Evolutionary conservation across 2,797 vertebrate genomes (phyloP).

Genomic region (Crax fasciolata): DNA sequence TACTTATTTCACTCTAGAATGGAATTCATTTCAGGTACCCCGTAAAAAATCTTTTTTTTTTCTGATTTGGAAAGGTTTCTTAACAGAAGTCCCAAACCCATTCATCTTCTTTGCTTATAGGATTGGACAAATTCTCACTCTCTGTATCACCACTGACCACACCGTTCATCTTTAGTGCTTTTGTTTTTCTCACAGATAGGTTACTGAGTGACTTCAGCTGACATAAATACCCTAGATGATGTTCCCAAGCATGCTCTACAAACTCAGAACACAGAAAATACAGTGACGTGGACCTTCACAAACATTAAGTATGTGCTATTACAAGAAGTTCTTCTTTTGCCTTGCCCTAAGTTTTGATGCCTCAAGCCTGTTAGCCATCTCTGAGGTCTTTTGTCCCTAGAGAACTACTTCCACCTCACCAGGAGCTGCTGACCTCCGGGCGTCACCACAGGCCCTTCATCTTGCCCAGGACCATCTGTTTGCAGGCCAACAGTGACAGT

Average conservation of each 20-base stretch:
- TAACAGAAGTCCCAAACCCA: neutral
- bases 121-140: neutral
- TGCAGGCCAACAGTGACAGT: neutral
- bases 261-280: neutral
- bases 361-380: neutral
- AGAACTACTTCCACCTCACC: neutral
- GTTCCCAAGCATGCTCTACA: neutral
- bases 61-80: neutral
- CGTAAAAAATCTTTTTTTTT: neutral
- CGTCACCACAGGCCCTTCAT: neutral
- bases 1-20: neutral
- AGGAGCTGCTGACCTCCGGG: neutral
- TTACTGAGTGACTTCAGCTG: neutral
- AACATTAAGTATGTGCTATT: neutral
- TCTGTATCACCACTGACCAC: neutral
- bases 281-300: neutral
- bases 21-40: neutral
- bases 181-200: neutral
- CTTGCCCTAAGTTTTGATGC: neutral
- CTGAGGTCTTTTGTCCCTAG: neutral
- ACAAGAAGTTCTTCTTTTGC: neutral
- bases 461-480: neutral
- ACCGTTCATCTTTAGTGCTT: neutral
- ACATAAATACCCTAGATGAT: neutral
- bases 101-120: neutral